These are phyloP conservation scores for Rotaria macrura DNA, from an alignment of 2,888 invertebrate genomes.

Conservation along the genomic window DNA sequence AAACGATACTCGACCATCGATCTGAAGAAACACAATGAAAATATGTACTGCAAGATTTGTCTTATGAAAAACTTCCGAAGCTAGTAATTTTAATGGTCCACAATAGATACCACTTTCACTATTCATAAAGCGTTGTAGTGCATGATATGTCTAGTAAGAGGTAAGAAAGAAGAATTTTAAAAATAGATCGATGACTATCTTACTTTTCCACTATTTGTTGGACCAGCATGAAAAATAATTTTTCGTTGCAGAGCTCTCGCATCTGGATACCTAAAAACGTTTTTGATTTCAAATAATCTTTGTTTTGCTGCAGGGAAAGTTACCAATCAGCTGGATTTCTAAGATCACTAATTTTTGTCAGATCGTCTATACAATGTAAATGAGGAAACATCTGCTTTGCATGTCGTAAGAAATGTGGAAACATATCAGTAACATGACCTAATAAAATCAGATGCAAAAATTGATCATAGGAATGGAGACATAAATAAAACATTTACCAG, in stretches of 20 bases:
- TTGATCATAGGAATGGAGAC: no score
- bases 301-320: background rate
- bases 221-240: slow-evolving; percentile 89
- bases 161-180: no score
- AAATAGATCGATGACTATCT: background rate
- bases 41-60: slow-evolving; percentile 58
- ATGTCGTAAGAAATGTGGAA: slow-evolving; percentile 22
- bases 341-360: background rate
- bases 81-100: slow-evolving; percentile 86
- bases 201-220: slow-evolving; percentile 86
- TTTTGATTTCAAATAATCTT: background rate
- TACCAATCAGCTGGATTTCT: background rate
- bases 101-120: slow-evolving; percentile 91
- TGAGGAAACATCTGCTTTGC: slow-evolving; percentile 59
- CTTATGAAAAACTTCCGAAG: slow-evolving; percentile 82
- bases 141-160: slow-evolving; percentile 68
- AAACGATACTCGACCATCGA: background rate
- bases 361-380: slow-evolving; percentile 87
- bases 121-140: slow-evolving; percentile 70
- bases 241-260: slow-evolving; percentile 76
- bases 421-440: slow-evolving; percentile 6
- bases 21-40: background rate
- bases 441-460: background rate
- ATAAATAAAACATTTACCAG: background rate
- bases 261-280: slow-evolving; percentile 65